Evolutionary conservation across 2,888 invertebrate species (phyloP).

Genomic region (Pollenia griseotomentosa): DNA sequence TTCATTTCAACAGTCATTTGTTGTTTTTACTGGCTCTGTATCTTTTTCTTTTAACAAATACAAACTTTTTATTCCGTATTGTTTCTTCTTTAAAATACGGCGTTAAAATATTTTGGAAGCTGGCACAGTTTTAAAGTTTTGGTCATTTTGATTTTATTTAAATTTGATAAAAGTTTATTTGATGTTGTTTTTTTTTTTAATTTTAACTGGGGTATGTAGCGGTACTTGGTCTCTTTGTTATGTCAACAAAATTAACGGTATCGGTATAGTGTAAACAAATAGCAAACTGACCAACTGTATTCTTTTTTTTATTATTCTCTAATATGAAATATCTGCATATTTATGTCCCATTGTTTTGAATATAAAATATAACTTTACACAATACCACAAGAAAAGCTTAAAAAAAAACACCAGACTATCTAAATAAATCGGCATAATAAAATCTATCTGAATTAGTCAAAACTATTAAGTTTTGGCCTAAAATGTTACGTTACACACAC

Average conservation of each 20-base stretch:
- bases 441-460: slow-evolving; percentile 58
- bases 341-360: slow-evolving; percentile 50
- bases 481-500: slow-evolving; percentile 24
- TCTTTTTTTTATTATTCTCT: not conserved
- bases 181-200: slow-evolving; percentile 11
- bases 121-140: not conserved
- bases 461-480: slow-evolving; percentile 47
- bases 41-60: not conserved
- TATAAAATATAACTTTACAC: not conserved
- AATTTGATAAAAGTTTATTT: not conserved
- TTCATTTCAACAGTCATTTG: slow-evolving; percentile 34
- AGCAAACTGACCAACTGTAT: slow-evolving; percentile 55
- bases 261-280: slow-evolving; percentile 76
- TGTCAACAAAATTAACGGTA: slow-evolving; percentile 79
- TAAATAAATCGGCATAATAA: slow-evolving; percentile 36
- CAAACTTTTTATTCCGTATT: too few relatives aligned
- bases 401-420: slow-evolving; percentile 26
- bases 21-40: not conserved
- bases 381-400: not conserved
- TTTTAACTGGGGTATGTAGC: slow-evolving; percentile 81
- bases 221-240: slow-evolving; percentile 78
- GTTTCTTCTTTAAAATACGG: not conserved
- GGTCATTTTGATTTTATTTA: slow-evolving; percentile 1
- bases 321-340: slow-evolving; percentile 53
- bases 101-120: slow-evolving; percentile 37